Percentiles rank a stretch among this genome's conserved stretches.
Conservation (phyloP, 1,140 invertebrate species). For the Drosophila aff. region DNA sequence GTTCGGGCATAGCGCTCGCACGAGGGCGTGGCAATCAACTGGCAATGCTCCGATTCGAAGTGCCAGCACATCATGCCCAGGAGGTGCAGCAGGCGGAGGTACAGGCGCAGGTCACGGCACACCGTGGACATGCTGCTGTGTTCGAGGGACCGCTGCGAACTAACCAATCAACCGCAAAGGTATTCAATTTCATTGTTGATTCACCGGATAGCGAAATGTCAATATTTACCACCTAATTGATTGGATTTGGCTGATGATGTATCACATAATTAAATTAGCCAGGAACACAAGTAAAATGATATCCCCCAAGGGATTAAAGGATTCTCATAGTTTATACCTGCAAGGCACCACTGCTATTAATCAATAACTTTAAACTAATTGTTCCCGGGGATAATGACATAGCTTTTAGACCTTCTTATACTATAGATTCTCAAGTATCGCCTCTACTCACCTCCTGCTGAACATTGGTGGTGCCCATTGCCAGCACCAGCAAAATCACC, state of each 20-base stretch:
- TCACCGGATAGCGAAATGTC: slow-evolving; percentile 13
- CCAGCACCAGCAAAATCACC: slow-evolving; percentile 8
- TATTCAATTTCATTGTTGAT: slow-evolving; percentile 11
- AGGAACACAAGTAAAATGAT: neutral
- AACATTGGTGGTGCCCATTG: slow-evolving; percentile 21
- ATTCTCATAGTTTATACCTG: neutral
- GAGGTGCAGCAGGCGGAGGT: slow-evolving; percentile 36
- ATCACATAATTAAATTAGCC: slow-evolving; percentile 6
- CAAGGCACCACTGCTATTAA: neutral
- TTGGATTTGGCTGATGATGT: neutral
- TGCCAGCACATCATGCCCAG: slow-evolving; percentile 57
- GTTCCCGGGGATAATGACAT: neutral
- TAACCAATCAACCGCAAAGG: slow-evolving; percentile 38
- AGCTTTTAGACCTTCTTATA: neutral
- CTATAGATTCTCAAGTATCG: accelerated
- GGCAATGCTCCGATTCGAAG: slow-evolving; percentile 40
- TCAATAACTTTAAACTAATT: neutral
- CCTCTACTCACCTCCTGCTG: slow-evolving; percentile 32
- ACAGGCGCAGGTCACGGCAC: slow-evolving; percentile 49
- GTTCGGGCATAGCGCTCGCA: slow-evolving; percentile 43
- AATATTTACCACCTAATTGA: slow-evolving; percentile 21
- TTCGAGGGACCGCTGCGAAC: slow-evolving; percentile 11
- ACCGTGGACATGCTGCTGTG: slow-evolving; percentile 48
- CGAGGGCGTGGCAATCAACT: slow-evolving; percentile 20
- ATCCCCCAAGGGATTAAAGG: neutral